phyloP scores from a whole-genome alignment of 2,113 vertebrate genomes.

The Zapornia atra region DNA sequence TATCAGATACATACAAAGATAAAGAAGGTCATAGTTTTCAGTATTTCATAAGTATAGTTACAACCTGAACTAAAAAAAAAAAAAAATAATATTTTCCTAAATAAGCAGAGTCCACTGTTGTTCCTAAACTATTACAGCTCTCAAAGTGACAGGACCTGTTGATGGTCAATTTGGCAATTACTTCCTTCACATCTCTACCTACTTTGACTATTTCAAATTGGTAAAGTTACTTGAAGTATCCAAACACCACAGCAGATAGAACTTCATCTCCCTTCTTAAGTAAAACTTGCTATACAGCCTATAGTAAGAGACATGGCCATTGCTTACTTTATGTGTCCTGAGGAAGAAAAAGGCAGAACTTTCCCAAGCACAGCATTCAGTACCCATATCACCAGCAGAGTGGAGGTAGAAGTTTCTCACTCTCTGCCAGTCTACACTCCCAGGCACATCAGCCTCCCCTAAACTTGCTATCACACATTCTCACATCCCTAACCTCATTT shows the following conservation, averaged over 20 bases:
- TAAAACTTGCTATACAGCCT: neutral
- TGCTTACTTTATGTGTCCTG: accelerated
- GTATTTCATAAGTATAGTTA: neutral
- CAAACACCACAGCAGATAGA: neutral
- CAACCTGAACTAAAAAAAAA: neutral
- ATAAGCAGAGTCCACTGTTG: neutral
- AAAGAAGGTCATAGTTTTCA: neutral
- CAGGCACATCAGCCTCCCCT: neutral
- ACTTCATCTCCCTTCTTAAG: neutral
- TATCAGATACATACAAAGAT: neutral
- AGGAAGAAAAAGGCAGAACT: neutral
- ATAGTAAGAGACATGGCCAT: neutral
- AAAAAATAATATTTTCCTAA: neutral
- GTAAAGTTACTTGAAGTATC: neutral
- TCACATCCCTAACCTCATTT: neutral
- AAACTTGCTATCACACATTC: neutral
- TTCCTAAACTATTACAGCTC: neutral
- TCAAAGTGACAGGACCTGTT: neutral
- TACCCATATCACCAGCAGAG: neutral
- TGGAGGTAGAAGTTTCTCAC: neutral
- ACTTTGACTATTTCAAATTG: neutral
- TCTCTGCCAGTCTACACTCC: neutral
- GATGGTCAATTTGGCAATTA: neutral
- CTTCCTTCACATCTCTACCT: neutral
- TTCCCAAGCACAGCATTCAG: neutral